A percentile compares a stretch with the other conserved stretches of the same genome.
Evolutionary conservation across 2,113 vertebrate genomes (phyloP).

Genomic region (Glaucomys volans): DNA sequence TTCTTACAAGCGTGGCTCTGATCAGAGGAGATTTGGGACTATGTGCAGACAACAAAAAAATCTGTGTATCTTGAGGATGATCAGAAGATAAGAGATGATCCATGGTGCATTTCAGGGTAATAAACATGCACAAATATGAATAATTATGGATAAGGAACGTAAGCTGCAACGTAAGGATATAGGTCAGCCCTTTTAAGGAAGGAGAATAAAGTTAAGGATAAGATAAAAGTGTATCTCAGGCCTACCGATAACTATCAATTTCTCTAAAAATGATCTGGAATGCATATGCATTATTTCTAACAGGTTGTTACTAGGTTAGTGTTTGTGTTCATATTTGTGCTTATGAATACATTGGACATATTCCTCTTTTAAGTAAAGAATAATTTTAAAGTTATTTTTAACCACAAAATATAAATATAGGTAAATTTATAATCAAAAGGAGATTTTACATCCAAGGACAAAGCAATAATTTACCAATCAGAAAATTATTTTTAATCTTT

Average conservation of each 20-base stretch:
- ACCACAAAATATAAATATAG: not conserved
- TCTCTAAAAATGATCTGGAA: conserved; percentile 14
- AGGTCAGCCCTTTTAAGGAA: not conserved
- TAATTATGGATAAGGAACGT: not conserved
- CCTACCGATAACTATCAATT: not conserved
- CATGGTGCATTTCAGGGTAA: not conserved
- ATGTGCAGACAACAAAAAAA: not conserved
- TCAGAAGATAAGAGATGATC: not conserved
- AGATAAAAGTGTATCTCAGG: not conserved
- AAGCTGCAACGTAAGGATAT: not conserved
- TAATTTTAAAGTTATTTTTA: conserved; percentile 38
- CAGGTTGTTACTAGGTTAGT: not conserved
- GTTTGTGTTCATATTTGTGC: not conserved
- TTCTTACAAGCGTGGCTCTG: not conserved
- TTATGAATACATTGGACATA: not conserved
- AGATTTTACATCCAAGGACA: not conserved
- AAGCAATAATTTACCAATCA: not conserved
- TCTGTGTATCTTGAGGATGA: not conserved
- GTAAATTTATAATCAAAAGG: conserved; percentile 11
- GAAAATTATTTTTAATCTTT: conserved; percentile 40
- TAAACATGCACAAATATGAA: not conserved
- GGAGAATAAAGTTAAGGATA: not conserved
- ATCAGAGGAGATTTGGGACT: not conserved
- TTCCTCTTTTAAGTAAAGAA: conserved; percentile 17
- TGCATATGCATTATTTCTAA: conserved; percentile 1